These are phyloP conservation scores for Eupeodes luniger DNA, from an alignment of 2,888 invertebrate species.

Conservation along the genomic window DNA sequence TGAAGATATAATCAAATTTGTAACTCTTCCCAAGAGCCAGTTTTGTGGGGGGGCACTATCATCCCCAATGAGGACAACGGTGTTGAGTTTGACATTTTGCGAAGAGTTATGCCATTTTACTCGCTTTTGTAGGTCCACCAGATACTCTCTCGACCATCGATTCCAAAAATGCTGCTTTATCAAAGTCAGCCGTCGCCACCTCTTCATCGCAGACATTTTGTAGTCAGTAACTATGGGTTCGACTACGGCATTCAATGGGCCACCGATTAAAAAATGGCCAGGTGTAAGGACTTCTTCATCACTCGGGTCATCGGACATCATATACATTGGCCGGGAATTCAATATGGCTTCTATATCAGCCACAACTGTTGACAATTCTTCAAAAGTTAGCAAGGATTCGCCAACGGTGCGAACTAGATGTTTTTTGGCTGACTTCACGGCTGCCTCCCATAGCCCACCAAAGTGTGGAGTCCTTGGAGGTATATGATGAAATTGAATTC, in stretches of 20 bases:
- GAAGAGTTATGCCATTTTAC: constrained; percentile 41
- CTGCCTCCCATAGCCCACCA: constrained; percentile 64
- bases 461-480: constrained; percentile 69
- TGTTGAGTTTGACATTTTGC: background rate
- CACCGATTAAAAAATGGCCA: constrained; percentile 50
- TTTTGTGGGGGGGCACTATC: constrained; percentile 39
- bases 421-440: constrained; percentile 24
- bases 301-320: background rate
- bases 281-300: no score
- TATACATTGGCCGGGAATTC: background rate
- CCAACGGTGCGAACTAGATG: background rate
- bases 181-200: background rate
- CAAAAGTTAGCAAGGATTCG: background rate
- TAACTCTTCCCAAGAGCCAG: constrained; percentile 37
- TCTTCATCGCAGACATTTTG: background rate
- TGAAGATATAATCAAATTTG: background rate
- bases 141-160: background rate
- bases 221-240: constrained; percentile 33
- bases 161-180: constrained; percentile 39
- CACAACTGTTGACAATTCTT: background rate
- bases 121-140: constrained; percentile 14
- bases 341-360: constrained; percentile 1
- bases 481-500: constrained; percentile 62
- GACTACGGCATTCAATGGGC: constrained; percentile 24
- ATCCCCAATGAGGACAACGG: constrained; percentile 25